These are phyloP conservation scores for Amiota minor DNA, from an alignment of 2,888 invertebrate species.

Conservation along the genomic window DNA sequence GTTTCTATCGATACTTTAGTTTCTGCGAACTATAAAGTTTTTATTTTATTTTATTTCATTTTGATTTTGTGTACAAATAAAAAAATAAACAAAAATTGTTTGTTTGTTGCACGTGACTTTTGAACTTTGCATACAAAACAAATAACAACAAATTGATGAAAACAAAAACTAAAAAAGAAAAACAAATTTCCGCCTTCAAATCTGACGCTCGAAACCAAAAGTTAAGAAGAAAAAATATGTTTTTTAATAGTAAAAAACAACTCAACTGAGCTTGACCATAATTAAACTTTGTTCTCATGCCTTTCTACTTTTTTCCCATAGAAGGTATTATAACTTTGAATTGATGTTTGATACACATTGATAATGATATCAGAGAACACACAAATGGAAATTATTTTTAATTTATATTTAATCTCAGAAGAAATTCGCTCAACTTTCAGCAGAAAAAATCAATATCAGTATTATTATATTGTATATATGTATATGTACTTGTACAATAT, in stretches of 20 bases:
- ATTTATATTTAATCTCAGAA: too few relatives aligned
- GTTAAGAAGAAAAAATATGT: background rate
- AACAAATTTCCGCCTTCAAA: background rate
- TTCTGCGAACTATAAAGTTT: background rate
- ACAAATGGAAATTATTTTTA: too few relatives aligned
- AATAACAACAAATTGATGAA: background rate
- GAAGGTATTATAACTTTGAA: too few relatives aligned
- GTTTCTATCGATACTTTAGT: too few relatives aligned
- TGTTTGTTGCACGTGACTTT: conserved; percentile 15
- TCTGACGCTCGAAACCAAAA: background rate
- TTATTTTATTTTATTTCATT: background rate
- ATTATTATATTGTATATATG: too few relatives aligned
- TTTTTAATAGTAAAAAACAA: conserved; percentile 7
- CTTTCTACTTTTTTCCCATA: too few relatives aligned
- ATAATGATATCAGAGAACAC: too few relatives aligned
- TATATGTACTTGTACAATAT: too few relatives aligned
- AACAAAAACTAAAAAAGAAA: background rate
- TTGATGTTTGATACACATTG: too few relatives aligned
- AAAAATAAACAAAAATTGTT: background rate
- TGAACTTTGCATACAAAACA: background rate
- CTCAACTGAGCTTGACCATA: background rate
- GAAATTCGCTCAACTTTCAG: too few relatives aligned
- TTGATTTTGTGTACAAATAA: conserved; percentile 2
- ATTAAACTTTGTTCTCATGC: background rate
- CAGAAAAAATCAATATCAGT: too few relatives aligned